Percentiles rank a stretch among this genome's conserved stretches.
Evolutionary conservation across 30 jellyfish, hydroid and myxozoan species (phyloP).

Genomic region (Cassiopea xamachana): DNA sequence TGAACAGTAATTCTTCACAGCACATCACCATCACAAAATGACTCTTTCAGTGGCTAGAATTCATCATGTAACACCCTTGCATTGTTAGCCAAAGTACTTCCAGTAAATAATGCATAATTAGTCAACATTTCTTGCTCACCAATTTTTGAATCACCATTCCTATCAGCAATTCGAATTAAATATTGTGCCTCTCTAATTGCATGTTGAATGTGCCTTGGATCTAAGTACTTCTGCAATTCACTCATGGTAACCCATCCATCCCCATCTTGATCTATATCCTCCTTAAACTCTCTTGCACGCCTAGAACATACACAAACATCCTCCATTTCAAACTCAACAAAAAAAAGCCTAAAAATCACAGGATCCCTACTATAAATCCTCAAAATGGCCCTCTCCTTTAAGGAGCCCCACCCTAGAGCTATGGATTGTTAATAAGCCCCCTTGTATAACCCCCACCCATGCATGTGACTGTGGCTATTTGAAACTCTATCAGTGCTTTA

Average conservation of each 20-base stretch:
- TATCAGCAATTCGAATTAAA: slow-evolving; percentile 80
- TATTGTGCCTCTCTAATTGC: slow-evolving; percentile 88
- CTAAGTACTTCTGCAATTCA: slow-evolving; percentile 77
- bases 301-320: slow-evolving; percentile 1
- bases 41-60: slow-evolving; percentile 51
- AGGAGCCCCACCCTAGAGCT: no score
- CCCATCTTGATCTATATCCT: slow-evolving; percentile 88
- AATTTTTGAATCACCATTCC: slow-evolving; percentile 67
- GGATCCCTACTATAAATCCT: no score
- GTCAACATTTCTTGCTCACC: slow-evolving; percentile 88
- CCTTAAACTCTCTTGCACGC: slow-evolving; percentile 83
- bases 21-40: no score
- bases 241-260: slow-evolving; percentile 87
- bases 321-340: no score
- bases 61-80: slow-evolving; percentile 91
- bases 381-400: no score
- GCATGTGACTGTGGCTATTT: no score
- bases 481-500: no score
- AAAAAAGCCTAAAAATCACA: no score
- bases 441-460: no score
- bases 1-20: no score
- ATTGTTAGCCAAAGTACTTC: slow-evolving; percentile 86
- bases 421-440: no score
- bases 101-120: slow-evolving; percentile 83
- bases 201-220: slow-evolving; percentile 91